These are phyloP conservation scores for Thecocarcelia acutangulata DNA, from an alignment of 2,888 invertebrate genomes.

Conservation along the genomic window DNA sequence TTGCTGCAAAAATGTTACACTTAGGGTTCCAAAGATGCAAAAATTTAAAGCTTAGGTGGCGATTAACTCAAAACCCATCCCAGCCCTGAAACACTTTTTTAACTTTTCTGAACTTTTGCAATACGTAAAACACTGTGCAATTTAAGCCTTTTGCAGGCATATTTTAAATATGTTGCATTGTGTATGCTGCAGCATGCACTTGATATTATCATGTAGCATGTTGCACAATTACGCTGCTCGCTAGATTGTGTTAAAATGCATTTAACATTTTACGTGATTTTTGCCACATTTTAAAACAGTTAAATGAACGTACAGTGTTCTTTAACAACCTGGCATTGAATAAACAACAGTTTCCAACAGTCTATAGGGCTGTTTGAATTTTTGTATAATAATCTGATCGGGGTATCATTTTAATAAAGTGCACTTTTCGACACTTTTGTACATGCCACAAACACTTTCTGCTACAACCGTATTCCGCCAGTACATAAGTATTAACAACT, in stretches of 20 bases:
- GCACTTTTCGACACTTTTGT: conserved; percentile 65
- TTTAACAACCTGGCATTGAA: conserved; percentile 48
- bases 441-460: conserved; percentile 44
- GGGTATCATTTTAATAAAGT: conserved; percentile 56
- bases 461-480: conserved; percentile 11
- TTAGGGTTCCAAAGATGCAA: too few species aligned
- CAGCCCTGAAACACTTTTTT: too few species aligned
- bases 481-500: conserved; percentile 12
- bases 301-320: conserved; percentile 51
- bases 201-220: conserved; percentile 12
- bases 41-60: too few species aligned
- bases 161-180: conserved; percentile 29
- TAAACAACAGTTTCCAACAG: conserved; percentile 43
- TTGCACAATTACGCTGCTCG: conserved; percentile 42
- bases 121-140: too few species aligned
- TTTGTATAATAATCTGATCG: conserved; percentile 8
- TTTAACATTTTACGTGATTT: conserved; percentile 66
- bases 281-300: conserved; percentile 63
- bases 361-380: conserved; percentile 4
- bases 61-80: too few species aligned
- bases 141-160: too few species aligned
- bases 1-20: too few species aligned
- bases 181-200: conserved; percentile 14
- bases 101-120: neutral
- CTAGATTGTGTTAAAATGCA: conserved; percentile 41